Conservation (phyloP, 35 echinoderm and acorn worm species). For the Anneissia japonica region DNA sequence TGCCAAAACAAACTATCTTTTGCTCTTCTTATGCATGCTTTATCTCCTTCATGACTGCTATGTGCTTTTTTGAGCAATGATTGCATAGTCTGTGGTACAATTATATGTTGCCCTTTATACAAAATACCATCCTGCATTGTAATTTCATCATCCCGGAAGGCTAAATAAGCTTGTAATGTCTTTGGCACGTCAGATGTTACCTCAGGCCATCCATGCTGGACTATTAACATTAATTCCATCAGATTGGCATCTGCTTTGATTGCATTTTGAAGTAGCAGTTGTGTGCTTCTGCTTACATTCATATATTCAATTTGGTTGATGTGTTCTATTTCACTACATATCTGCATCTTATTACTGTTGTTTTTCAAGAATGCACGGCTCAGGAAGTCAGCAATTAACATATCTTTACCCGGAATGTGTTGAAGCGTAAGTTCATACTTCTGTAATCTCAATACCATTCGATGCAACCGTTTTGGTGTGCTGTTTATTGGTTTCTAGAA, state of each 20-base stretch:
- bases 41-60: not conserved
- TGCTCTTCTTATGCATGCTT: not conserved
- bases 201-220: constrained; percentile 45
- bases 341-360: not conserved
- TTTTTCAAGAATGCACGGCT: constrained; percentile 19
- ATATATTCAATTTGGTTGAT: constrained; percentile 21
- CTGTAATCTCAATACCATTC: constrained; percentile 51
- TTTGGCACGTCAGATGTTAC: constrained; percentile 8
- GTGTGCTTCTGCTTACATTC: not conserved
- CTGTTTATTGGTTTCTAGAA: constrained; percentile 42
- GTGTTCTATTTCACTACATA: constrained; percentile 3
- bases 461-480: constrained; percentile 56
- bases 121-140: constrained; percentile 61
- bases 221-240: not conserved
- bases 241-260: not conserved
- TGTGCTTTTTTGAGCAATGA: not conserved
- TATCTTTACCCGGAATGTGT: not conserved
- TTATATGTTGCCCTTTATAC: constrained; percentile 43
- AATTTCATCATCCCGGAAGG: constrained; percentile 55
- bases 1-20: constrained; percentile 23
- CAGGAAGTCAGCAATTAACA: constrained; percentile 5
- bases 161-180: constrained; percentile 24
- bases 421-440: constrained; percentile 1
- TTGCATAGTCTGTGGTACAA: constrained; percentile 32
- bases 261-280: not conserved